Percentiles rank a stretch among this genome's conserved stretches.
Evolutionary conservation across 2,797 vertebrate species (phyloP).

Genomic region (Sebastiscus albofasciatus): DNA sequence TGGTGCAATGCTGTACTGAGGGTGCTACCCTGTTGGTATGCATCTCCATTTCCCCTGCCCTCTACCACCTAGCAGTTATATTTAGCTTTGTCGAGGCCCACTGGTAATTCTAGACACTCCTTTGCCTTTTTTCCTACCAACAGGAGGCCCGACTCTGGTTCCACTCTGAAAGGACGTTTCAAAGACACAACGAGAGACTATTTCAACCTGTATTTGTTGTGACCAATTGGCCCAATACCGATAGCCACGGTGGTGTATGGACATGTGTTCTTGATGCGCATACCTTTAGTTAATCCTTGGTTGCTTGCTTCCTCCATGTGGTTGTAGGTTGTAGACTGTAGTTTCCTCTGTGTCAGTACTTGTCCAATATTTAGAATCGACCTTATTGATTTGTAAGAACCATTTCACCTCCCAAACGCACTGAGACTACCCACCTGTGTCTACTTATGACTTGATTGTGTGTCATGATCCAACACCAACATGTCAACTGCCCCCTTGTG

Average conservation of each 20-base stretch:
- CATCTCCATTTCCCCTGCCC: constrained; percentile 55
- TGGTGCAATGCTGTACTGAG: constrained; percentile 13
- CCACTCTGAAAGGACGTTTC: constrained; percentile 34
- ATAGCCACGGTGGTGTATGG: not conserved
- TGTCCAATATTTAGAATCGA: no score
- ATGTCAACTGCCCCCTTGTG: no score
- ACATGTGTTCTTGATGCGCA: no score
- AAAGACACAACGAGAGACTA: constrained; percentile 16
- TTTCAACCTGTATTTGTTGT: not conserved
- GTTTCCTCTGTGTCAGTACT: no score
- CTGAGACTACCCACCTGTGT: no score
- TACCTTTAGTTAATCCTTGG: no score
- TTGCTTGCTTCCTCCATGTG: no score
- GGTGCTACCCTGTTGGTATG: constrained; percentile 52
- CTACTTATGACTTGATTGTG: no score
- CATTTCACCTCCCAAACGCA: no score
- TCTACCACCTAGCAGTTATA: constrained; percentile 61
- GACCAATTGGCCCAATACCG: not conserved
- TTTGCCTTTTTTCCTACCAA: constrained; percentile 20
- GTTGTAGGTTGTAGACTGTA: no score
- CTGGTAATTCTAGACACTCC: constrained; percentile 64
- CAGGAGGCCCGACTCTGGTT: constrained; percentile 12
- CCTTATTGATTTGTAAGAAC: no score
- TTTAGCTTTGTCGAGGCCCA: constrained; percentile 68
- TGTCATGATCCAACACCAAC: no score